These are phyloP conservation scores for Corythoichthys haematopterus DNA, from an alignment of 2,113 vertebrate species.

Conservation along the genomic window DNA sequence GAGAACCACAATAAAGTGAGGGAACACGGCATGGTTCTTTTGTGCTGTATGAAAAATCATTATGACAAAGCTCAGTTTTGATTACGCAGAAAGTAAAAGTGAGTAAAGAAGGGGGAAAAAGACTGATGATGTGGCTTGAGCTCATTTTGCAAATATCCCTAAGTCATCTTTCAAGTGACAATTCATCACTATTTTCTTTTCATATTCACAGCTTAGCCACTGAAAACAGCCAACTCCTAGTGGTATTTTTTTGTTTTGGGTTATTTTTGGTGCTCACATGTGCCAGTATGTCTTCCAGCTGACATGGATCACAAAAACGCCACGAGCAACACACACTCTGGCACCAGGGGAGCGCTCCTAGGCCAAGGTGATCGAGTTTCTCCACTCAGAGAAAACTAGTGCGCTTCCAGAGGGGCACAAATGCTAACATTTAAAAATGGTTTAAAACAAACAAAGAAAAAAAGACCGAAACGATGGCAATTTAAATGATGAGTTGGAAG, in stretches of 20 bases:
- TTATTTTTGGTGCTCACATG: slow-evolving; percentile 15
- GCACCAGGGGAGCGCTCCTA: slow-evolving; percentile 18
- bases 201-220: slow-evolving; percentile 42
- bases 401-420: slow-evolving; percentile 7
- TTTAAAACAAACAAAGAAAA: no score
- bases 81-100: neutral
- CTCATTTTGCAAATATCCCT: slow-evolving; percentile 25
- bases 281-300: slow-evolving; percentile 32
- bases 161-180: slow-evolving; percentile 22
- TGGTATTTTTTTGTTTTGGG: neutral
- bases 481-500: neutral
- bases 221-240: neutral
- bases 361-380: slow-evolving; percentile 41
- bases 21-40: neutral
- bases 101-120: neutral
- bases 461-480: slow-evolving; percentile 4
- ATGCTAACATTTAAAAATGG: slow-evolving; percentile 6
- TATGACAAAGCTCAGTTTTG: neutral
- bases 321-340: slow-evolving; percentile 39
- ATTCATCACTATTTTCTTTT: slow-evolving; percentile 32
- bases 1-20: neutral
- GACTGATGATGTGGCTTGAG: neutral
- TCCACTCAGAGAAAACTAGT: slow-evolving; percentile 19
- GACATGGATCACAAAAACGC: slow-evolving; percentile 49
- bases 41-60: neutral